A percentile compares a stretch with the other conserved stretches of the same genome.
These are phyloP conservation scores for Cryptoprocta ferox DNA, from an alignment of 2,797 vertebrate genomes.

Conservation along the genomic window DNA sequence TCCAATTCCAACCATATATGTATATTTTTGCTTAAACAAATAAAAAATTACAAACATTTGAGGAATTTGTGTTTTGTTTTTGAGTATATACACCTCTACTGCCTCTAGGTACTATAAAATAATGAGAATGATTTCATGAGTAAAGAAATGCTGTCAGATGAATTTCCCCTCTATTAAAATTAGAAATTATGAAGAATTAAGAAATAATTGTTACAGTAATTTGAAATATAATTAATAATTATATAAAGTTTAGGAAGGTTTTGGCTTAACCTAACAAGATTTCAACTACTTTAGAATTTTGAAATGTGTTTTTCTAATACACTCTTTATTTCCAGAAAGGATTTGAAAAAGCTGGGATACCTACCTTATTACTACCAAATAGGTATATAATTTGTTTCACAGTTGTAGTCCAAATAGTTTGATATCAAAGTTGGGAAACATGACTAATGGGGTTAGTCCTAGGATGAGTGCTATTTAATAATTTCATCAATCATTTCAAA, in stretches of 20 bases:
- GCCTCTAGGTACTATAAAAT: not conserved
- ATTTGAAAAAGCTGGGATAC: not conserved
- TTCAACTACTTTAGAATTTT: not conserved
- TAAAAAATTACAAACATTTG: not conserved
- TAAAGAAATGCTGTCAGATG: not conserved
- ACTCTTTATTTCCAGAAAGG: not conserved
- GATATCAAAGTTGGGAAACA: conserved; percentile 69
- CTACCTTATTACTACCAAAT: not conserved
- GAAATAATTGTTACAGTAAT: not conserved
- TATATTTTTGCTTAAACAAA: not conserved
- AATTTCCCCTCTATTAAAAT: not conserved
- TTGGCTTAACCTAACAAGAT: not conserved
- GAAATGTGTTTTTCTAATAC: not conserved
- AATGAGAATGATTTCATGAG: conserved; percentile 14
- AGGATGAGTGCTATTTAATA: conserved; percentile 77
- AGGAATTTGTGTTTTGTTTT: not conserved
- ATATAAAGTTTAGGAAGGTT: not conserved
- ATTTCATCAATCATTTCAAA: conserved; percentile 82
- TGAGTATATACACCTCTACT: not conserved
- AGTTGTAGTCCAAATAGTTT: conserved; percentile 66
- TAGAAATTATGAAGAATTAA: not conserved
- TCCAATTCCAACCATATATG: not conserved
- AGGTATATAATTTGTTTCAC: conserved; percentile 64
- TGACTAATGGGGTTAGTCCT: conserved; percentile 77
- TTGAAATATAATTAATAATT: not conserved